Conservation (phyloP, 2,888 invertebrate genomes). For the Frankliniella intonsa region DNA sequence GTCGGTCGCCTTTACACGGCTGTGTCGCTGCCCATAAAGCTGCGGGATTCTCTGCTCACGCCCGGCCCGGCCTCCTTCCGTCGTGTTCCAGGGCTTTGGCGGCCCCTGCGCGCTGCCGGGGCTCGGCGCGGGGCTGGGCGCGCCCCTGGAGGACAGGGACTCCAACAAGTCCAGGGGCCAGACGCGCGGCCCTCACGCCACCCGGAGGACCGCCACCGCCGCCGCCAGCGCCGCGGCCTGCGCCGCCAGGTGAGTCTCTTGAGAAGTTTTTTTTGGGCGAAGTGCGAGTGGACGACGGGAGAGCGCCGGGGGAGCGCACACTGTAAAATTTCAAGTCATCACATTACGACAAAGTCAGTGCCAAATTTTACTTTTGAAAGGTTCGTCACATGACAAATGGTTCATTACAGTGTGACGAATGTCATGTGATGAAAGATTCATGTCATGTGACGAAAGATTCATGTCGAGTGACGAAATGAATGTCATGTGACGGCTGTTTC, state of each 20-base stretch:
- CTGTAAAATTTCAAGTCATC: too few relatives aligned
- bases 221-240: background rate
- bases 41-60: background rate
- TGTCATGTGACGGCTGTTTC: too few relatives aligned
- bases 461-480: too few relatives aligned
- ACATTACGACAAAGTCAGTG: too few relatives aligned
- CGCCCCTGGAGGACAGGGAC: conserved; percentile 8
- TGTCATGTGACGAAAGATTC: too few relatives aligned
- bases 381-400: too few relatives aligned
- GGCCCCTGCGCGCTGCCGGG: background rate
- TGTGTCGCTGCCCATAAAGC: background rate
- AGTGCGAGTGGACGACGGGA: too few relatives aligned
- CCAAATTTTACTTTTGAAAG: too few relatives aligned
- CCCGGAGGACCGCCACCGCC: background rate
- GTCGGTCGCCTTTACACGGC: background rate
- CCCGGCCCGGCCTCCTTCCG: background rate
- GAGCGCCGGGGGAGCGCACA: too few relatives aligned
- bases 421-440: too few relatives aligned
- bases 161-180: background rate
- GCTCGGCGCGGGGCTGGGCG: background rate
- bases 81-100: background rate
- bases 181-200: background rate
- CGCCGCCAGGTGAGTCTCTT: background rate
- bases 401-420: too few relatives aligned
- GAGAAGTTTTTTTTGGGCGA: too few relatives aligned